phyloP scores from a whole-genome alignment of 2,797 vertebrate species.

The Microctenopoma stevenorrisi region DNA sequence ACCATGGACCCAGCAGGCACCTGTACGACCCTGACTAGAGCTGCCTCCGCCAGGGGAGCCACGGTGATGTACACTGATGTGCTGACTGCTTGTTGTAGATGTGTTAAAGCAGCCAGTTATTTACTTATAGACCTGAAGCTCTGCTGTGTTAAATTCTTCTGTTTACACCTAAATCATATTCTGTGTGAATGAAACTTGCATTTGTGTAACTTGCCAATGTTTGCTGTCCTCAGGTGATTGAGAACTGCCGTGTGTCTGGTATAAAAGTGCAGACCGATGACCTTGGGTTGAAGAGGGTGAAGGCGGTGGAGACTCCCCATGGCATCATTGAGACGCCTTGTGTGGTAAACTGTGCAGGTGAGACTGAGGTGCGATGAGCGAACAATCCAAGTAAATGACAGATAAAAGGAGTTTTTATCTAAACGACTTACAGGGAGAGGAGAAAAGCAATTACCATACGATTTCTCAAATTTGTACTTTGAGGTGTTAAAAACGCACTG shows the following conservation, averaged over 20 bases:
- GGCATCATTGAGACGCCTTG: conserved; percentile 91
- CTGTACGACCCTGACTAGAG: conserved; percentile 90
- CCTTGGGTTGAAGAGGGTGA: conserved; percentile 88
- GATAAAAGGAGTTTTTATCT: no score
- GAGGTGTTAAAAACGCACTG: no score
- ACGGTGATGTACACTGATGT: conserved; percentile 76
- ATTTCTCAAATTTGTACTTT: no score
- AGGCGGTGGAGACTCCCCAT: conserved; percentile 87
- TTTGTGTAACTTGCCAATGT: background rate
- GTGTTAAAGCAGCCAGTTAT: background rate
- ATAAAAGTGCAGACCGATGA: conserved; percentile 88
- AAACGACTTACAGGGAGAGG: no score
- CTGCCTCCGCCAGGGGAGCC: conserved; percentile 88
- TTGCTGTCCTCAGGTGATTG: conserved; percentile 86
- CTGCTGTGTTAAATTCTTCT: no score
- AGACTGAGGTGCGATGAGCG: conserved; percentile 3
- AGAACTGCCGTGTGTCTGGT: conserved; percentile 95
- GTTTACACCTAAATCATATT: no score
- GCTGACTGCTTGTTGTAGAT: background rate
- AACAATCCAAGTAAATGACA: background rate
- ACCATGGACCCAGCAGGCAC: conserved; percentile 98
- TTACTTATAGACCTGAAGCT: no score
- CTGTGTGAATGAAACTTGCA: no score
- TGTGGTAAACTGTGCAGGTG: conserved; percentile 97
- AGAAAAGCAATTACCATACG: no score